phyloP scores from a whole-genome alignment of 2,888 invertebrate genomes.

The Steromphala cineraria region DNA sequence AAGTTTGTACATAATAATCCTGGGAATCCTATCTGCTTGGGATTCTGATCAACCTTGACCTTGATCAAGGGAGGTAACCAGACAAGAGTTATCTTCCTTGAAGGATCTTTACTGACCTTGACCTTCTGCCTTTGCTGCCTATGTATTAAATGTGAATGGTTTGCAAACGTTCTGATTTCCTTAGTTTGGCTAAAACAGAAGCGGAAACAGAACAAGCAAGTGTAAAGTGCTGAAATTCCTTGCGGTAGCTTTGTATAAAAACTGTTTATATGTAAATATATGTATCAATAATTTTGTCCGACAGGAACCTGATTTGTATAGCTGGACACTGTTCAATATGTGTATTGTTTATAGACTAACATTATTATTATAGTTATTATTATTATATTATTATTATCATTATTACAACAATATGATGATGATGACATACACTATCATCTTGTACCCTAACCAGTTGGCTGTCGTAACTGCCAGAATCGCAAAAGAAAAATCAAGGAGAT shows the following conservation, averaged over 20 bases:
- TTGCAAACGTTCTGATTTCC: too few species aligned
- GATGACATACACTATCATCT: not conserved
- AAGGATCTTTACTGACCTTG: not conserved
- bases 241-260: not conserved
- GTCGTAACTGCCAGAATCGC: not conserved
- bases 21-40: too few species aligned
- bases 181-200: too few species aligned
- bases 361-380: slow-evolving; percentile 23
- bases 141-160: too few species aligned
- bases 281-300: not conserved
- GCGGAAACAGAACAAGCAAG: too few species aligned
- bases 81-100: not conserved
- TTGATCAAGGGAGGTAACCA: slow-evolving; percentile 2
- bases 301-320: slow-evolving; percentile 1
- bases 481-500: not conserved
- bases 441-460: not conserved
- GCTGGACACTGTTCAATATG: slow-evolving; percentile 12
- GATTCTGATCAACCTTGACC: not conserved
- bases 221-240: not conserved
- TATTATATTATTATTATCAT: slow-evolving; percentile 21
- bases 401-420: slow-evolving; percentile 3
- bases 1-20: too few species aligned
- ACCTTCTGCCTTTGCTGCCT: not conserved
- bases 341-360: slow-evolving; percentile 5
- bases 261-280: slow-evolving; percentile 16